Evolutionary conservation across 1,140 invertebrate species (phyloP).

Genomic region (Zeugodacus cucurbitae): DNA sequence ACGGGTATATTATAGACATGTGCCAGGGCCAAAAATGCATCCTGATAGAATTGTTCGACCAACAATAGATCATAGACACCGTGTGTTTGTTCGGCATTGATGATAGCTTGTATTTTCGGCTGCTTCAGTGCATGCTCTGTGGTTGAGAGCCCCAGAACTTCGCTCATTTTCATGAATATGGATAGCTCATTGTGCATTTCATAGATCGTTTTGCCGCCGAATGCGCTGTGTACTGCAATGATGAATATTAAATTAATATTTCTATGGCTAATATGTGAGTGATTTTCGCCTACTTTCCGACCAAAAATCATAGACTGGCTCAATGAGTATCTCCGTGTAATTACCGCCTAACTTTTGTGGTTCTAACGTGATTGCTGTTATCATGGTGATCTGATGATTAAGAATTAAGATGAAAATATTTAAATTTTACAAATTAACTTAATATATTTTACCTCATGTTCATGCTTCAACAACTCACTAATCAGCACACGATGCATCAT

Average conservation of each 20-base stretch:
- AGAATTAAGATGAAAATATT: too few species aligned
- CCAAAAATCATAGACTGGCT: conserved; percentile 46
- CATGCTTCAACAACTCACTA: conserved; percentile 51
- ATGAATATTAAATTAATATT: neutral
- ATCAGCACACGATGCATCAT: conserved; percentile 58
- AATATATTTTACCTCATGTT: conserved; percentile 45
- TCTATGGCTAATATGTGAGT: too few species aligned
- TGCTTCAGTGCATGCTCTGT: conserved; percentile 61
- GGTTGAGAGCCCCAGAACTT: conserved; percentile 55
- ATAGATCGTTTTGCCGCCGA: neutral
- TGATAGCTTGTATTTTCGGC: conserved; percentile 62
- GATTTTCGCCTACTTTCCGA: too few species aligned
- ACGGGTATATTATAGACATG: conserved; percentile 63
- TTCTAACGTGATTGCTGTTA: conserved; percentile 53
- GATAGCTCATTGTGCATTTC: neutral
- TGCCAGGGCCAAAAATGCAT: conserved; percentile 63
- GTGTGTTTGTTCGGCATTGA: conserved; percentile 55
- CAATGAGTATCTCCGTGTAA: conserved; percentile 56
- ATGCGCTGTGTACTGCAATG: neutral
- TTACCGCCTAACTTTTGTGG: conserved; percentile 51
- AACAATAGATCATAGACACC: conserved; percentile 66
- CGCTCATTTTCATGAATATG: conserved; percentile 50
- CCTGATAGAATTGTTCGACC: conserved; percentile 64
- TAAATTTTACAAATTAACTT: too few species aligned
- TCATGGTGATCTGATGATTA: conserved; percentile 54